Base-by-base conservation (phyloP, 2,113 vertebrate genomes). In the Xiphophorus maculatus region DNA sequence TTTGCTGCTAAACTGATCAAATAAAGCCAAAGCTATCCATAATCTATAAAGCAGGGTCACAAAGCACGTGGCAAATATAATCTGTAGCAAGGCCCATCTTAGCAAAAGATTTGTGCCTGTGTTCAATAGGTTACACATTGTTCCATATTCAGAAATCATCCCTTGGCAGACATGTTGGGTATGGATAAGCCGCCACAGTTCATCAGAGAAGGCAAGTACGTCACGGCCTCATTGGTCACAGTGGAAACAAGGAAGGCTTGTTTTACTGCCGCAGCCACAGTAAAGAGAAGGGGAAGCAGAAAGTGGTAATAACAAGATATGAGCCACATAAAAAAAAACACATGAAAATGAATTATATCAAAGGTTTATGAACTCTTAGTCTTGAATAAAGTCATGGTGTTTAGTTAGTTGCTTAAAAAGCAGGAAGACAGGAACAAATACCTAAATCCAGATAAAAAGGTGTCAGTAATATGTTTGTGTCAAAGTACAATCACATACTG, bases 1-100 rank as follows among this genome's bases (percentile, higher is more conserved):
- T 82, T 71, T 83, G 81, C 72, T 69, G 81, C 77, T 76, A 68
- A 88, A 89, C 86, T 85, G 87, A 89, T 93, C 83, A 86, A 87
- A 86, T 86, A 85, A 90, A 90, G 80, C 93, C 84, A 91, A 93
- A 90, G 77, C 89, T 84, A 92, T 91, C 89, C 69, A 88, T 90
- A 92, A 94, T 93, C 93, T 93, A 93, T 93, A 92, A 92, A 66
- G 78, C 90, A 82, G 79, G 83, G 88, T 89, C 73, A 78, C 63
- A 74, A 64, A 79, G 71, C 86, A 87, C 91, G 85, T 83, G 77
- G 86, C 80, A 82, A 75, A 74, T 77, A 70, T 94, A 93, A 94
- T 92, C 93, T 90, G 81, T 25, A 19, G 71, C 80, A 92, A 92
- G 91, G 82, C 91, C 84, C 63, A 30, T 91, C 22, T 92, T 80